Evolutionary conservation across 2,113 vertebrate species (phyloP).

Genomic region (Ceyx cyanopectus): DNA sequence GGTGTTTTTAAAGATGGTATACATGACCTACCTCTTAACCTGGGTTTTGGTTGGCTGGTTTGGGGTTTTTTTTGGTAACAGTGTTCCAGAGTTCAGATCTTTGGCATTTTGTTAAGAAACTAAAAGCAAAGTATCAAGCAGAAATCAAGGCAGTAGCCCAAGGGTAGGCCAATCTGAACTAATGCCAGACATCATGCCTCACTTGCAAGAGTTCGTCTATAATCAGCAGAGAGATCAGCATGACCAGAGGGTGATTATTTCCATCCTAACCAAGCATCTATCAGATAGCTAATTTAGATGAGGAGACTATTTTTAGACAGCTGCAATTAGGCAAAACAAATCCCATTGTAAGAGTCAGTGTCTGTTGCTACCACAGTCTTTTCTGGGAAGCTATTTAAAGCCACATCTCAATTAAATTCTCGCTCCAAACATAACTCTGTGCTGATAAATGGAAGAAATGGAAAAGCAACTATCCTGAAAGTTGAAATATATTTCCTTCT

Average conservation of each 20-base stretch:
- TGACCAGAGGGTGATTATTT: neutral
- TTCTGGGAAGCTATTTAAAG: neutral
- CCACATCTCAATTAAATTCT: neutral
- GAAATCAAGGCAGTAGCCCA: neutral
- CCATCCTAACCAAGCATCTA: neutral
- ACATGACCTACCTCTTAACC: neutral
- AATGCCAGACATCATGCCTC: neutral
- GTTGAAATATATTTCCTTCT: neutral
- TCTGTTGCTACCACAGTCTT: neutral
- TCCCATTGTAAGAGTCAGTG: neutral
- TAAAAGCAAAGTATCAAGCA: neutral
- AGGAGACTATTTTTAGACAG: neutral
- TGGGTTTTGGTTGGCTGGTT: neutral
- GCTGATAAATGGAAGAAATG: neutral
- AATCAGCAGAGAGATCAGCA: constrained; percentile 33
- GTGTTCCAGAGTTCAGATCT: neutral
- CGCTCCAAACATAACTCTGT: neutral
- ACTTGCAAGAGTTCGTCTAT: neutral
- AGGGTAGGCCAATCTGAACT: neutral
- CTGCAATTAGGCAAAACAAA: constrained; percentile 23
- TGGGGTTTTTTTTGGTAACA: neutral
- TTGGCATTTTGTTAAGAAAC: neutral
- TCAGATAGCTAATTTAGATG: constrained; percentile 24
- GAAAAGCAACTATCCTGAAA: neutral
- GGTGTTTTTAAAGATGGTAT: neutral